A percentile compares a stretch with the other conserved stretches of the same genome.
phyloP scores from a whole-genome alignment of 92 coral and sea anemone species.

The Paramuricea clavata region DNA sequence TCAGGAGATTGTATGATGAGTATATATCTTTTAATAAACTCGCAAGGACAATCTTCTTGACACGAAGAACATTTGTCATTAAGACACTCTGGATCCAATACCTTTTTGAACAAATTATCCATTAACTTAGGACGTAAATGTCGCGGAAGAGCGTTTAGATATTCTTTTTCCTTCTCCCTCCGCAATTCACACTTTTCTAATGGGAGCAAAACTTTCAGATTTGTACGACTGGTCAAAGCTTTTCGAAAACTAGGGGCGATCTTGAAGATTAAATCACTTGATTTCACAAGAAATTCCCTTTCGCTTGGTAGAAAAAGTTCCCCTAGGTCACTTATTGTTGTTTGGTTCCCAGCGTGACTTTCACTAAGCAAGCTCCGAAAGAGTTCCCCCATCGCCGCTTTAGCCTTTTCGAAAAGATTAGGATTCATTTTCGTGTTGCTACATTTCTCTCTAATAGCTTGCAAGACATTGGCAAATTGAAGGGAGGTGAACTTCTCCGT shows the following conservation, averaged over 20 bases:
- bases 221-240: not conserved
- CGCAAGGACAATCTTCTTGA: slow-evolving; percentile 21
- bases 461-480: slow-evolving; percentile 40
- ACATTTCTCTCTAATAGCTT: slow-evolving; percentile 29
- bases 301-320: slow-evolving; percentile 29
- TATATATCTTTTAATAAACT: slow-evolving; percentile 15
- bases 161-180: not conserved
- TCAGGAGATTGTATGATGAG: not conserved
- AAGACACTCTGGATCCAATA: slow-evolving; percentile 2
- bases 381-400: slow-evolving; percentile 15
- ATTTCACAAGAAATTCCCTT: not conserved
- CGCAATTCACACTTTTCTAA: not conserved
- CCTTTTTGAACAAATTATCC: not conserved
- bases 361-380: slow-evolving; percentile 1
- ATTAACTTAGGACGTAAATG: slow-evolving; percentile 1
- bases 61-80: not conserved
- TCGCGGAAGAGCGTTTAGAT: slow-evolving; percentile 9
- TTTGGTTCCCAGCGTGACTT: not conserved
- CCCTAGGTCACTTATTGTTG: not conserved
- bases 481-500: slow-evolving; percentile 25
- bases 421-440: slow-evolving; percentile 21
- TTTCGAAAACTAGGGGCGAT: not conserved
- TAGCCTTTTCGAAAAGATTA: slow-evolving; percentile 16
- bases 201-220: not conserved
- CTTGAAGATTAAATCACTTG: slow-evolving; percentile 1